Conservation (phyloP, 2,888 invertebrate genomes). For the Epistrophe eligans region DNA sequence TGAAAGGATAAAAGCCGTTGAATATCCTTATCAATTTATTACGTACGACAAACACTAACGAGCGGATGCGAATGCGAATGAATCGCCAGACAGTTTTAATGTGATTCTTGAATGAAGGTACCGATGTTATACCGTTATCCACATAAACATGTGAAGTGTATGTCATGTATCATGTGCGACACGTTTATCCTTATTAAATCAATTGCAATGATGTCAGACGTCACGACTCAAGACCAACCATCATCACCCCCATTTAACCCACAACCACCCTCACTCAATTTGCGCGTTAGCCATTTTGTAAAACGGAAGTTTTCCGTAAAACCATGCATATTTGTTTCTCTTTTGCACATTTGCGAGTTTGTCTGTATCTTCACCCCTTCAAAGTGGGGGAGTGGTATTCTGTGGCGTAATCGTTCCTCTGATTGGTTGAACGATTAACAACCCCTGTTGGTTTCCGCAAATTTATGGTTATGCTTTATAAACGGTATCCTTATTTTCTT, state of each 20-base stretch:
- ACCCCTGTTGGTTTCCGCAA: conserved; percentile 77
- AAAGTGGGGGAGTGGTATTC: conserved; percentile 70
- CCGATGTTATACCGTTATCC: conserved; percentile 24
- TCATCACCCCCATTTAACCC: conserved; percentile 23
- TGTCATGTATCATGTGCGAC: conserved; percentile 52
- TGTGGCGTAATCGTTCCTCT: conserved; percentile 58
- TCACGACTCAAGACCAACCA: conserved; percentile 21
- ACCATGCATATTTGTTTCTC: conserved; percentile 35
- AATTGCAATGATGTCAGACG: conserved; percentile 53
- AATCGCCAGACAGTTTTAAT: conserved; percentile 54
- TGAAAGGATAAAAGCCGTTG: conserved; percentile 60
- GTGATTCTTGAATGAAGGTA: conserved; percentile 14
- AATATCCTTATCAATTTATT: conserved; percentile 46
- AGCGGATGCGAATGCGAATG: conserved; percentile 66
- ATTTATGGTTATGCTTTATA: conserved; percentile 49
- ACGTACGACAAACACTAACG: conserved; percentile 56
- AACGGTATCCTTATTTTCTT: conserved; percentile 46
- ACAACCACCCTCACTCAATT: conserved; percentile 46
- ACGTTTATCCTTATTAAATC: conserved; percentile 69
- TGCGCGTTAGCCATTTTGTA: conserved; percentile 73
- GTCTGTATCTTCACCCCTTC: conserved; percentile 30
- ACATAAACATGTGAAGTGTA: conserved; percentile 2
- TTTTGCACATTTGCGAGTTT: conserved; percentile 50
- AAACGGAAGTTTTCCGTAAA: conserved; percentile 51
- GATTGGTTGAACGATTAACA: conserved; percentile 78